Conservation (phyloP, 2,888 invertebrate genomes). For the Apodemia zela region DNA sequence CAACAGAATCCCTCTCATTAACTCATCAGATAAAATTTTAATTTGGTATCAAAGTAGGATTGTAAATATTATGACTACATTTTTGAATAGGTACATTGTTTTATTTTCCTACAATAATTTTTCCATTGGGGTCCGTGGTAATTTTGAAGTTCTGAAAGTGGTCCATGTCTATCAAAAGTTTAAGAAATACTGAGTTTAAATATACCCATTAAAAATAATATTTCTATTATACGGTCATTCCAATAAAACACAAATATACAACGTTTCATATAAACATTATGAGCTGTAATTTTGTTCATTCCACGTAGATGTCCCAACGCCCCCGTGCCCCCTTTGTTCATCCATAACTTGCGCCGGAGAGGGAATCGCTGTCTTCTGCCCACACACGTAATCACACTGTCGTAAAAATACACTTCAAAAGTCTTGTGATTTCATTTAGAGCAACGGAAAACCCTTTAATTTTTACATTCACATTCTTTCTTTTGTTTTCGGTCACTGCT, state of each 20-base stretch:
- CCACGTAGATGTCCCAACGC: slow-evolving; percentile 27
- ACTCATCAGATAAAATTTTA: too few species aligned
- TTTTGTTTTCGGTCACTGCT: background rate
- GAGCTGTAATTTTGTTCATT: slow-evolving; percentile 29
- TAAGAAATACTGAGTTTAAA: too few species aligned
- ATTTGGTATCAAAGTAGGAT: too few species aligned
- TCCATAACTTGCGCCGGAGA: slow-evolving; percentile 33
- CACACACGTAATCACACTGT: slow-evolving; percentile 30
- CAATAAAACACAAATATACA: slow-evolving; percentile 17
- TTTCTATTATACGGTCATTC: background rate
- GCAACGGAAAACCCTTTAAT: slow-evolving; percentile 14
- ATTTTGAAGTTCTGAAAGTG: too few species aligned
- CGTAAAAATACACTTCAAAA: slow-evolving; percentile 18
- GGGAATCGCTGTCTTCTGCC: slow-evolving; percentile 27
- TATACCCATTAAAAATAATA: too few species aligned
- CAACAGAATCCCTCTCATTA: too few species aligned
- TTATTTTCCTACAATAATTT: too few species aligned
- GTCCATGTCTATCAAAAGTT: too few species aligned
- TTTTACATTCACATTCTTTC: background rate
- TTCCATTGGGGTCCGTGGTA: too few species aligned
- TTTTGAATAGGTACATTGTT: too few species aligned
- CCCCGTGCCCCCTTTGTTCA: slow-evolving; percentile 29
- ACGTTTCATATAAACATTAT: slow-evolving; percentile 30
- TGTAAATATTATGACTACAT: too few species aligned
- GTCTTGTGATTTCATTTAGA: slow-evolving; percentile 16